These are phyloP conservation scores for Protomyctophum bolini DNA, from an alignment of 2,113 vertebrate genomes.

Conservation along the genomic window DNA sequence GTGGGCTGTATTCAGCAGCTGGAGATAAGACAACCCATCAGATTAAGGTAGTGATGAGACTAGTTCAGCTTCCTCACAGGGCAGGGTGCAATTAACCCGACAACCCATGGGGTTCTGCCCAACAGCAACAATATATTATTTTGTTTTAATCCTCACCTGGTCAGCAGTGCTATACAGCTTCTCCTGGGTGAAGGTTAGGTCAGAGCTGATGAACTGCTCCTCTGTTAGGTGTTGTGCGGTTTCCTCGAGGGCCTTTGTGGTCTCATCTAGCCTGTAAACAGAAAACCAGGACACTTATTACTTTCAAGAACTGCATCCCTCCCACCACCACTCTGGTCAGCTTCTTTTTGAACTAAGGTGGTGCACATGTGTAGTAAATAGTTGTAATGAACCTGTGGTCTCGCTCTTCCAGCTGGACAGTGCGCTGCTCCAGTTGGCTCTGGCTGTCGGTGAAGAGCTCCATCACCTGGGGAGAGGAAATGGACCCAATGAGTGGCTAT, in stretches of 20 bases:
- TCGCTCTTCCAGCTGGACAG: constrained; percentile 80
- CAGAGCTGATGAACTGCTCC: constrained; percentile 84
- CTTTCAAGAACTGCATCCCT: neutral
- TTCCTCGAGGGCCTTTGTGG: constrained; percentile 81
- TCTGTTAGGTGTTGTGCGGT: constrained; percentile 84
- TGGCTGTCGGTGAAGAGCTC: constrained; percentile 88
- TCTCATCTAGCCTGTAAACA: constrained; percentile 77
- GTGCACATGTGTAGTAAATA: neutral
- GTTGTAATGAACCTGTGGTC: constrained; percentile 68
- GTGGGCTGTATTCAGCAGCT: constrained; percentile 88
- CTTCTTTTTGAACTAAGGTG: too few species aligned
- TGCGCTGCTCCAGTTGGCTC: constrained; percentile 83
- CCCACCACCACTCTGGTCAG: neutral
- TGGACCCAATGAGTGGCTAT: too few species aligned
- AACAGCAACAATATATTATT: too few species aligned
- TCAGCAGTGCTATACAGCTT: constrained; percentile 84
- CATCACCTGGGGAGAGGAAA: constrained; percentile 75
- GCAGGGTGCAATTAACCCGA: too few species aligned
- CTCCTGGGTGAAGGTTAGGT: constrained; percentile 80
- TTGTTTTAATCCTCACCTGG: constrained; percentile 75
- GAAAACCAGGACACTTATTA: accelerated
- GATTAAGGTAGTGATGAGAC: too few species aligned
- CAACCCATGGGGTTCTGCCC: too few species aligned
- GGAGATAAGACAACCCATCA: neutral
- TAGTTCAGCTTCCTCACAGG: too few species aligned